Base-by-base conservation (phyloP, 2,888 invertebrate species). In the Phengaris alcon region DNA sequence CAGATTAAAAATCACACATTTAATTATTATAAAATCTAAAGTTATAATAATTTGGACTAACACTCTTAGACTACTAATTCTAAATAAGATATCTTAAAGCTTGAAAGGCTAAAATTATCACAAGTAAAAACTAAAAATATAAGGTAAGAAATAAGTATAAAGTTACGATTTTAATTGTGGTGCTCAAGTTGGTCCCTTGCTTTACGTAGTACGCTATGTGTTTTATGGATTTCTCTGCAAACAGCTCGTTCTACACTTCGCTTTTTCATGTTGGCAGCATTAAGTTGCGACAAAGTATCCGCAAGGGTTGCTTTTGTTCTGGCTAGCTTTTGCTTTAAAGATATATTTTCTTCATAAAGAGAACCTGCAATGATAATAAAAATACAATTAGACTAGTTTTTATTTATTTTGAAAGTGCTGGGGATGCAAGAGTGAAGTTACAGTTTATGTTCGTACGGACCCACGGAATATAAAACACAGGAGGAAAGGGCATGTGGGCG, bases 221-320 rank as follows among this genome's bases (percentile, higher is more conserved):
- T 97, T 89, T 96, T 96, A 84, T 96, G 95, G 82, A 97, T 95
- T 89, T 97, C 96, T 82, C 95, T 95, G 85, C 96, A 96, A 85
- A 98, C 97, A 69, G 97, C 97, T 83, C 96, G 96, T 86, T 97
- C 97, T 55, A 97, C 96, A 87, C 96, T 96, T 84, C 96, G 95
- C 87, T 97, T 97, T 80, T 96, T 95, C 87, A 96, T 95, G 87
- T 97, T 97, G 72, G 97, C 96, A 13, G 95, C 94, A 80, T 96
- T 96, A 74, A 97, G 90, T 85, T 97, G 96, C 76, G 95, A 94
- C 79, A 96, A 94, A 7, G 97, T 97, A 81, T 96, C 96, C 83
- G 97, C 96, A 77, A 97, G 94, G 51, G 96, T 96, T 77, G 95
- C 94, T 83, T 95, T 95, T 15, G 96, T 96, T 85, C 96, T 94